These are phyloP conservation scores for Malacoctenus gilli DNA, from an alignment of 2,797 vertebrate species.

Conservation along the genomic window DNA sequence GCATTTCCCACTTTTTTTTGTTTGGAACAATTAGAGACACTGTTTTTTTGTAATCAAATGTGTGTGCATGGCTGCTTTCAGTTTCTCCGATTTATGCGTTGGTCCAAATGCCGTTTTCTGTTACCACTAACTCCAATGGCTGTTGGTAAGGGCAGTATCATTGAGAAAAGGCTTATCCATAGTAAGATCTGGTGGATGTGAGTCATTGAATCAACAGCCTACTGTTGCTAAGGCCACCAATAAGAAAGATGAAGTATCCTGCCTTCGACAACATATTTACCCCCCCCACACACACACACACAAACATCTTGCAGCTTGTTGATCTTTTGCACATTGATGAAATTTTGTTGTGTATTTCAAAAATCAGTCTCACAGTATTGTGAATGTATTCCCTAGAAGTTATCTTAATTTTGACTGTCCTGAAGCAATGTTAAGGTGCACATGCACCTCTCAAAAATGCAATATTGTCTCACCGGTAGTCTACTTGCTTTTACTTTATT, in stretches of 20 bases:
- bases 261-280: slow-evolving; percentile 41
- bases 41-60: not conserved
- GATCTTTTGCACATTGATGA: slow-evolving; percentile 3
- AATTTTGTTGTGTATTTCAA: not conserved
- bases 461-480: slow-evolving; percentile 21
- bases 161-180: slow-evolving; percentile 46
- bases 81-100: not conserved
- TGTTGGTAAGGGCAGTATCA: slow-evolving; percentile 20
- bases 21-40: not conserved
- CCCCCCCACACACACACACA: no score
- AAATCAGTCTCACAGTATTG: no score
- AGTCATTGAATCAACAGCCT: slow-evolving; percentile 67
- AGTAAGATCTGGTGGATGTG: slow-evolving; percentile 53
- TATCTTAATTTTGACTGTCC: no score
- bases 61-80: not conserved
- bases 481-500: slow-evolving; percentile 30
- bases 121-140: not conserved
- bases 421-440: no score
- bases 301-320: slow-evolving; percentile 13
- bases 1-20: not conserved
- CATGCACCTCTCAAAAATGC: slow-evolving; percentile 10
- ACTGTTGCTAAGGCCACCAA: slow-evolving; percentile 70
- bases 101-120: no score
- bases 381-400: no score
- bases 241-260: slow-evolving; percentile 53